Conservation (phyloP, 1,140 invertebrate species). For the Anagrus nilaparvatae region DNA sequence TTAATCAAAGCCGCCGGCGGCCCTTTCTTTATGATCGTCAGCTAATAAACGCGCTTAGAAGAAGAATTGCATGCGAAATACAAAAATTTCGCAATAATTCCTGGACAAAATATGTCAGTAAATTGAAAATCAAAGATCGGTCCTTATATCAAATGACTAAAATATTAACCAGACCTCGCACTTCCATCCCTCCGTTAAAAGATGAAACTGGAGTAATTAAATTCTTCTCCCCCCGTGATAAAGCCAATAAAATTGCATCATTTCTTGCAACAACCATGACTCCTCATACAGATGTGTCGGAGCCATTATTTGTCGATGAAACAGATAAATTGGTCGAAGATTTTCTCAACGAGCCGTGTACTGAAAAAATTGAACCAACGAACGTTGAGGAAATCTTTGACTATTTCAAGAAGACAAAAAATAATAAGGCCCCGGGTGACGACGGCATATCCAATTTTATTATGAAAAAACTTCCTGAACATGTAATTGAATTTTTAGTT, state of each 20-base stretch:
- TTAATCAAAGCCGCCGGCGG: not conserved
- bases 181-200: not conserved
- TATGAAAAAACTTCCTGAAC: slow-evolving; percentile 1
- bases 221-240: slow-evolving; percentile 1
- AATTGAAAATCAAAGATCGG: slow-evolving; percentile 6
- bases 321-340: not conserved
- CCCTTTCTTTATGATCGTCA: not conserved
- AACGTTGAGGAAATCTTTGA: not conserved
- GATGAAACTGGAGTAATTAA: not conserved
- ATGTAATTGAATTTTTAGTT: not conserved
- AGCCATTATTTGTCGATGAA: not conserved
- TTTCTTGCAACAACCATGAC: not conserved
- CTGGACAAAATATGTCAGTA: slow-evolving; percentile 1
- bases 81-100: not conserved
- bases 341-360: not conserved
- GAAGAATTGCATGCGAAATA: slow-evolving; percentile 2
- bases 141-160: slow-evolving; percentile 8
- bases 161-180: not conserved
- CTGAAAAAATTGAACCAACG: not conserved
- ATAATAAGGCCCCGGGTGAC: slow-evolving; percentile 3
- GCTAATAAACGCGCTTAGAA: slow-evolving; percentile 1
- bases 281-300: not conserved
- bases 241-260: slow-evolving; percentile 4
- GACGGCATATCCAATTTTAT: slow-evolving; percentile 3
- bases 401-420: not conserved